These are phyloP conservation scores for Kryptolebias marmoratus DNA, from an alignment of 2,113 vertebrate genomes.

Conservation along the genomic window DNA sequence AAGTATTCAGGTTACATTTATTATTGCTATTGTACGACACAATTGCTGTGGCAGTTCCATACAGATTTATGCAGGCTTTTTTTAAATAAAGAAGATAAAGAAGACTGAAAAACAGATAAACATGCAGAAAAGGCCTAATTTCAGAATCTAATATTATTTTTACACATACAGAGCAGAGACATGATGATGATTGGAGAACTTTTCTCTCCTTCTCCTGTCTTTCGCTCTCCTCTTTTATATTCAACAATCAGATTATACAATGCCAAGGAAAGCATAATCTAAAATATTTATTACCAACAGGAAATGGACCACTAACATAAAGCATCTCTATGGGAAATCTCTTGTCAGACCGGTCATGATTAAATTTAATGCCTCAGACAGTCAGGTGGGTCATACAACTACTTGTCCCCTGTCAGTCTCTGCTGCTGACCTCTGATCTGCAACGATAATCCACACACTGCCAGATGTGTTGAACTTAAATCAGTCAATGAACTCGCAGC, in stretches of 20 bases:
- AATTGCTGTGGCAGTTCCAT: too few species aligned
- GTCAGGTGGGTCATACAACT: not conserved
- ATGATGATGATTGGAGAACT: not conserved
- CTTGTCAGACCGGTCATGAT: slow-evolving; percentile 4
- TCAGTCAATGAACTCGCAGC: not conserved
- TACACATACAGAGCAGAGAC: not conserved
- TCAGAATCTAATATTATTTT: not conserved
- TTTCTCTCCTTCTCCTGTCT: not conserved
- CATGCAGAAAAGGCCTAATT: not conserved
- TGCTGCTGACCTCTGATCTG: not conserved
- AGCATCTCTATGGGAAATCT: slow-evolving; percentile 3
- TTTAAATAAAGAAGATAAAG: too few species aligned
- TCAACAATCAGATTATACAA: slow-evolving; percentile 2
- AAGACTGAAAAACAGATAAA: not conserved
- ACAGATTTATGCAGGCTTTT: not conserved
- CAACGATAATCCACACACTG: not conserved
- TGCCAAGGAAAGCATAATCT: slow-evolving; percentile 4
- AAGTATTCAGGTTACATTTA: not conserved
- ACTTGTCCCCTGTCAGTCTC: not conserved
- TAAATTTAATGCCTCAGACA: not conserved
- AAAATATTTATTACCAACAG: slow-evolving; percentile 27
- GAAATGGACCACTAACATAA: slow-evolving; percentile 6
- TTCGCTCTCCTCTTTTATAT: slow-evolving; percentile 3
- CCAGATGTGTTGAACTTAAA: not conserved
- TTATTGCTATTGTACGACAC: not conserved